These are phyloP conservation scores for Megathymus violae DNA, from an alignment of 1,140 invertebrate species.

Conservation along the genomic window DNA sequence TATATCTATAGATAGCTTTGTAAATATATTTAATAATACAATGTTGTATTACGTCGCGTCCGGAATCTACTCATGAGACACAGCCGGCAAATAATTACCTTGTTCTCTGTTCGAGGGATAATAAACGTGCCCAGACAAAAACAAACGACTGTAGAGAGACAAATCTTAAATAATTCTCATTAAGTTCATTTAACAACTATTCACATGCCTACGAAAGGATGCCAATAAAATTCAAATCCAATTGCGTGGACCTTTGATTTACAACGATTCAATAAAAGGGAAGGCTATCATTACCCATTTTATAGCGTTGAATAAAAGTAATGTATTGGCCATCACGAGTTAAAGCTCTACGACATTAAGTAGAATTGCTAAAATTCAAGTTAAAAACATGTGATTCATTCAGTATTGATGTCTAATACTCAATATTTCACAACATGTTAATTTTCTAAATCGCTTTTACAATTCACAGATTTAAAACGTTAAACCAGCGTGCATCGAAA, in stretches of 20 bases:
- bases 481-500: slow-evolving; percentile 52
- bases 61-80: slow-evolving; percentile 20
- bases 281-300: slow-evolving; percentile 77
- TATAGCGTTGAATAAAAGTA: slow-evolving; percentile 78
- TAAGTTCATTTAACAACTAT: slow-evolving; percentile 71
- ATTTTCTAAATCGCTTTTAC: background rate
- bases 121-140: slow-evolving; percentile 39
- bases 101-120: slow-evolving; percentile 18
- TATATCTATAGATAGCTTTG: background rate
- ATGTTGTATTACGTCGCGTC: slow-evolving; percentile 28
- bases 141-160: slow-evolving; percentile 40
- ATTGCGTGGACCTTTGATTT: slow-evolving; percentile 78
- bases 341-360: slow-evolving; percentile 14
- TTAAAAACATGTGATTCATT: background rate
- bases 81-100: slow-evolving; percentile 43
- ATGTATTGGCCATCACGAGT: slow-evolving; percentile 49
- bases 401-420: slow-evolving; percentile 5
- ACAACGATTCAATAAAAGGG: slow-evolving; percentile 81
- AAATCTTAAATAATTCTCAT: slow-evolving; percentile 62
- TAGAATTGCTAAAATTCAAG: slow-evolving; percentile 1
- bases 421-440: slow-evolving; percentile 8
- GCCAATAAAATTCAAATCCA: slow-evolving; percentile 79
- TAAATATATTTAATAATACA: background rate
- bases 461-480: slow-evolving; percentile 32
- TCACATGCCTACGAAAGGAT: slow-evolving; percentile 64